Base-by-base conservation (phyloP, 2,113 vertebrate species). In the Origma solitaria region DNA sequence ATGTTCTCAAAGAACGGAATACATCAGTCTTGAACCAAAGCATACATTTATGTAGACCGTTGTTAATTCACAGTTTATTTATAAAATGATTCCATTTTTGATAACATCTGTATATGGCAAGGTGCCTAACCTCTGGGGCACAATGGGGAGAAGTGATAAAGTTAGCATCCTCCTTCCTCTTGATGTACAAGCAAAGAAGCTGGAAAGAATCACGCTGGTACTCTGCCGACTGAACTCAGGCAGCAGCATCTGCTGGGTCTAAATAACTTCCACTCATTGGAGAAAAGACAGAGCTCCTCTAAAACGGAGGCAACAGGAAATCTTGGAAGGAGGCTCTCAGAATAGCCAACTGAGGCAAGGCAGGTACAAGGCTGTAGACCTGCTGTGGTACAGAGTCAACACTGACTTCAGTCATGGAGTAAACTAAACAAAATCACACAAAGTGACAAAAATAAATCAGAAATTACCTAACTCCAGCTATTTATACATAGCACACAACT, bases 41-140 rank as follows among this genome's bases (percentile, higher is more conserved):
- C 86, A 71, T 40, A 40, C 78, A 75, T 86, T 90, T 81, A 73
- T 65, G 76, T 56, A 90, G 82, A 57, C 86, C 2, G n/a, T 61
- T 88, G 80, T 75, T 96, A 77, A 87, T 81, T 95, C 95, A 64
- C 49, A 69, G 82, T 94, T 95, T 94, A 94, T 92, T 96, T 97
- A 96, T 93, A 76, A 90, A 94, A 90, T 28, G 8, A 92, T 92
- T 92, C 57, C 2, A 65, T 93, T 96, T 96, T 86, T 93, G 31
- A 93, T 97, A 92, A 75, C 68, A 83, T 93, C 85, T 93, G 51
- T 64, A 16, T 73, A 81, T 86, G 93, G 88, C 95, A 93, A 86
- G 90, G 53, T 92, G 85, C 96, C 93, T 75, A 90, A 93, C 80
- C 76, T 93, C 76, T 90, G 86, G 76, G 82, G 72, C 76, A 96